Evolutionary conservation across 2,113 vertebrate species (phyloP), one percentile per base, ranked within the genome.

Genomic region (Syngnathus typhle): DNA sequence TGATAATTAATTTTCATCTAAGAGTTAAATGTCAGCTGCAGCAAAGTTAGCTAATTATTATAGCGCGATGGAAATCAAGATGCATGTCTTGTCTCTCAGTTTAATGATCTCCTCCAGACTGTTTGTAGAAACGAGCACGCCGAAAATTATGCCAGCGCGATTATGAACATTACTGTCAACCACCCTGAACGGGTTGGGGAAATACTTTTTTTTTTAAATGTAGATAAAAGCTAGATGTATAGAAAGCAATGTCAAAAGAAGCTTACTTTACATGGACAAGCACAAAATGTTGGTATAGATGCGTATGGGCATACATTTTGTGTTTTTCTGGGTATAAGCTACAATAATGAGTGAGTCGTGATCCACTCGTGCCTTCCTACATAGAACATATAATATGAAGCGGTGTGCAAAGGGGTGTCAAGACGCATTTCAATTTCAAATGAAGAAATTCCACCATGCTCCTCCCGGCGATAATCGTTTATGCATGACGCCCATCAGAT

Each of bases 1-100:
- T 39, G 67, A 60, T 46, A 60, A 71, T 52, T 64, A 37, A 71
- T 77, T 47, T 76, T 78, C 69, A 39, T 75, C 80, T 82, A 41
- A 60, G n/a, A 65, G 23, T 21, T 59, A 71, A 52, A 52, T 52
- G 49, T 52, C 49, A 52, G 49, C 49, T 21, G 19, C 10, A 52
- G 49, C 3, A n/a, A 21, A 52, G 19, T 52, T 52, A 52, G 49
- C 21, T 52, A 52, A 52, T 52, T 52, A 9, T 52, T 10, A 21
- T 52, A 52, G 11, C 49, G 7, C 3, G 7, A 52, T 52, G 49
- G 49, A 52, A 52, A 9, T 52, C 49, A 52, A 21, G 49, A 10
- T 21, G 49, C 49, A 52, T 21, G n/a, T 52, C 49, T 52, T 52
- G 3, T 51, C 49, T n/a, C 49, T 52, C 19, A n/a, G n/a, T 19